These are phyloP conservation scores for Dicerorhinus sumatrensis DNA, from an alignment of 2,113 vertebrate genomes.

Conservation along the genomic window DNA sequence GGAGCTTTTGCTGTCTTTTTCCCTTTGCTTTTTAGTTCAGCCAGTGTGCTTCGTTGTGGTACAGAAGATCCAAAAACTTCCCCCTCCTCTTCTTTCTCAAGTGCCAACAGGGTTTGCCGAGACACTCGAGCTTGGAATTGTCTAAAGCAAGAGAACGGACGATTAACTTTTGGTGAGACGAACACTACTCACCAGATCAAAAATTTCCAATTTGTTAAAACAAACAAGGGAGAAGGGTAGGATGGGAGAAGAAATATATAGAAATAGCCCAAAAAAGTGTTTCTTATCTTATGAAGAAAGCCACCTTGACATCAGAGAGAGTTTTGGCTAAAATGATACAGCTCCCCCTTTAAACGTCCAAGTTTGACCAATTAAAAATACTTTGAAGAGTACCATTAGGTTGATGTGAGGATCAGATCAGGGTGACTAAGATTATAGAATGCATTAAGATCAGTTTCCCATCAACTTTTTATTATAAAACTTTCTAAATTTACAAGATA, in stretches of 20 bases:
- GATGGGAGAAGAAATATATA: neutral
- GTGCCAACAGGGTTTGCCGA: constrained; percentile 90
- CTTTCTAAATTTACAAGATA: neutral
- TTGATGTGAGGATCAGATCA: neutral
- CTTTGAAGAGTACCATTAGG: neutral
- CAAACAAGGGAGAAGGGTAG: neutral
- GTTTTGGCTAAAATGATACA: constrained; percentile 23
- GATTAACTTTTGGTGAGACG: neutral
- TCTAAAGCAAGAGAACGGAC: constrained; percentile 83
- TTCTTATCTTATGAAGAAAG: constrained; percentile 40
- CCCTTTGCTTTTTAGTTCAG: constrained; percentile 93
- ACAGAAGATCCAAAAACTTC: constrained; percentile 75
- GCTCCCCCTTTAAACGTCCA: neutral
- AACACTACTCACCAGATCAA: neutral
- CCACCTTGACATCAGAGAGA: neutral
- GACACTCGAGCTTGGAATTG: constrained; percentile 95
- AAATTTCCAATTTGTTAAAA: constrained; percentile 54
- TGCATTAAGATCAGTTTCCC: constrained; percentile 50
- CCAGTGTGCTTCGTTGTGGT: constrained; percentile 91
- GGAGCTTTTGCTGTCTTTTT: constrained; percentile 93
- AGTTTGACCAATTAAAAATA: constrained; percentile 41
- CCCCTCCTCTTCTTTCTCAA: constrained; percentile 84
- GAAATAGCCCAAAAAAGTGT: neutral
- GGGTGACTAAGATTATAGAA: neutral
- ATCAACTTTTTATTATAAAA: constrained; percentile 52